Evolutionary conservation across 2,888 invertebrate species (phyloP).

Genomic region (Phania funesta): DNA sequence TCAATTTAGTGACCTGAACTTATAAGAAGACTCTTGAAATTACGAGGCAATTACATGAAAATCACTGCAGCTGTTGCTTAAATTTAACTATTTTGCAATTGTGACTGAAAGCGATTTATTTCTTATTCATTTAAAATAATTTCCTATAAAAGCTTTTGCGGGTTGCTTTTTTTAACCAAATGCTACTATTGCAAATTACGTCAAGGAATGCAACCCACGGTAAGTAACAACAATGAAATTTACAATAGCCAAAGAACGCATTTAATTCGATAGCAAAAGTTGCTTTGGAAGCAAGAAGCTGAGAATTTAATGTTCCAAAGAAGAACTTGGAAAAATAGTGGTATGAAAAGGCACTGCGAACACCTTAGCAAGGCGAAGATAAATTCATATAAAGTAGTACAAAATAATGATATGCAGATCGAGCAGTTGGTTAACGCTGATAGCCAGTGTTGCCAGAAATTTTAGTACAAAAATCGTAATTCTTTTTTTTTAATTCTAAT

Average conservation of each 20-base stretch:
- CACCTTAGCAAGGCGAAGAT: slow-evolving; percentile 27
- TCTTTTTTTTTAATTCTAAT: too few relatives aligned
- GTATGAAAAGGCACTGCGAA: not conserved
- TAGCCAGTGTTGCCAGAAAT: too few relatives aligned
- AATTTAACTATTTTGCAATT: slow-evolving; percentile 40
- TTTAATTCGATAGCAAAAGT: slow-evolving; percentile 28
- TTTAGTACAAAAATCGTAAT: too few relatives aligned
- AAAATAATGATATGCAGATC: too few relatives aligned
- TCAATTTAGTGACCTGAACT: slow-evolving; percentile 8
- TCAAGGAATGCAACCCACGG: slow-evolving; percentile 59
- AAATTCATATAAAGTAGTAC: not conserved
- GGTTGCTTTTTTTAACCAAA: slow-evolving; percentile 32
- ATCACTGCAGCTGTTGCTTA: slow-evolving; percentile 41
- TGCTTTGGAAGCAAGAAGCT: slow-evolving; percentile 11
- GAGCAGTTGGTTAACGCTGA: too few relatives aligned
- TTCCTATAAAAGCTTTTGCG: slow-evolving; percentile 39
- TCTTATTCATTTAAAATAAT: slow-evolving; percentile 17
- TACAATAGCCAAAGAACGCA: slow-evolving; percentile 48
- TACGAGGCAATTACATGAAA: slow-evolving; percentile 56
- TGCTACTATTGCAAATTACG: slow-evolving; percentile 56
- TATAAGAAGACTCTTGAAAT: slow-evolving; percentile 13
- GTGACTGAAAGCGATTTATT: slow-evolving; percentile 16
- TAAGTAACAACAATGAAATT: slow-evolving; percentile 30
- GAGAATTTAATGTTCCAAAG: slow-evolving; percentile 1
- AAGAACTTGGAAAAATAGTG: not conserved